Evolutionary conservation across 2,113 vertebrate genomes (phyloP), one percentile per base, ranked within the genome.

Genomic region (Oncorhynchus keta): DNA sequence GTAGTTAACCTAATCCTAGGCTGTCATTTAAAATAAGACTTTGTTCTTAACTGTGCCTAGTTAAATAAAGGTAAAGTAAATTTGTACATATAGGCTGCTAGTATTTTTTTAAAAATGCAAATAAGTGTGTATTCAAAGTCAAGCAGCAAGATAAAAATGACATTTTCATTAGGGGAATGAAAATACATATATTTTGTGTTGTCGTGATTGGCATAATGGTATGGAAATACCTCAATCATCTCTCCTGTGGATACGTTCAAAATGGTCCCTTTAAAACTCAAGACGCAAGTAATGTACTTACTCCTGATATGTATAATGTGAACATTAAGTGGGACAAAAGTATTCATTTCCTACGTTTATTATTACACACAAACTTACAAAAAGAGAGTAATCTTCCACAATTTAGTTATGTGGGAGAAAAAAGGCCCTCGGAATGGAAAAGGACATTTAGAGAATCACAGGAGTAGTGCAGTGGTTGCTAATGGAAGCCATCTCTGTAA

Each of bases 261-360:
- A 78, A 78, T 7, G 2, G 67, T 22, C 20, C 2, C 85, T 89
- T 81, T 87, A 81, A 83, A 88, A 88, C 79, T 76, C 48, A 79
- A 39, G 39, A 39, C 90, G 66, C 72, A 64, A 76, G 82, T 79
- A 83, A 78, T 88, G 81, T 85, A 68, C 76, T 39, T 39, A 7
- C 78, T 85, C 81, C 85, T 77, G 77, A 85, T 80, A 80, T 77
- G 81, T 88, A 86, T 82, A 85, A 90, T 84, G 81, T 82, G 82
- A 86, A 84, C 82, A 89, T 89, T 79, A 84, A 81, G 82, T 87
- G 79, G 85, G 76, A 83, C 84, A 84, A 91, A 77, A 84, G 80
- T 28, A 11, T 81, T 87, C 84, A 90, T 90, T 90, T 91, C 88
- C 89, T 90, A 67, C 55, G 83, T 90, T 93, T 92, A 89, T 90